Conservation (phyloP, 1,140 invertebrate species). For the Megalonaias nervosa region DNA sequence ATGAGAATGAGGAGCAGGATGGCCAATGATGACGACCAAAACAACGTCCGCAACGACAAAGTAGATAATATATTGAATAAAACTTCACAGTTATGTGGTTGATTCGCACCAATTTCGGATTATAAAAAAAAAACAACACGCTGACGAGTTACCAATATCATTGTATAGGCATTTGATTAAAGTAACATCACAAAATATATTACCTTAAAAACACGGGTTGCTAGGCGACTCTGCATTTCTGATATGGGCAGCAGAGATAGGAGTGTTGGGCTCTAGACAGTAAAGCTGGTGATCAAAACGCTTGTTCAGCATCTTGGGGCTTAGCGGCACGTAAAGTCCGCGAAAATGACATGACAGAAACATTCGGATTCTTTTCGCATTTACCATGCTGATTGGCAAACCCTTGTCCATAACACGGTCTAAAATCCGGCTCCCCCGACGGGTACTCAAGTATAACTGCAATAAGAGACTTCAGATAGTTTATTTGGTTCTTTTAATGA, state of each 20-base stretch:
- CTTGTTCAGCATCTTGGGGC: slow-evolving; percentile 26
- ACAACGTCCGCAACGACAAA: too few relatives aligned
- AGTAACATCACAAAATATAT: too few relatives aligned
- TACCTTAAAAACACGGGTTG: slow-evolving; percentile 53
- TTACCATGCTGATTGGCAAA: slow-evolving; percentile 47
- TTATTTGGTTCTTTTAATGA: too few relatives aligned
- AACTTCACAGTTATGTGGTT: too few relatives aligned
- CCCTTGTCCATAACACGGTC: slow-evolving; percentile 66
- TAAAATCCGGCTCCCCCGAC: slow-evolving; percentile 73
- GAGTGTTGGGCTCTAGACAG: slow-evolving; percentile 70
- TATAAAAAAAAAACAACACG: too few relatives aligned
- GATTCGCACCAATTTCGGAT: too few relatives aligned
- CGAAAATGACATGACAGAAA: not conserved
- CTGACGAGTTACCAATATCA: too few relatives aligned
- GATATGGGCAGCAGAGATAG: slow-evolving; percentile 70
- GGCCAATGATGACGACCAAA: too few relatives aligned
- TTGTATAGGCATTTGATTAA: too few relatives aligned
- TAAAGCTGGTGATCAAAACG: slow-evolving; percentile 73
- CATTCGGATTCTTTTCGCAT: not conserved
- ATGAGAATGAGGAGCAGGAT: too few relatives aligned
- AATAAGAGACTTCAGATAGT: not conserved
- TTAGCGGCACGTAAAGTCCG: not conserved
- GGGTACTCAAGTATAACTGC: slow-evolving; percentile 72
- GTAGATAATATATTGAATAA: too few relatives aligned
- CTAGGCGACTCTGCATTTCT: slow-evolving; percentile 54